Evolutionary conservation across 92 coral and sea anemone genomes (phyloP).

Genomic region (Isaurus tuberculatus): DNA sequence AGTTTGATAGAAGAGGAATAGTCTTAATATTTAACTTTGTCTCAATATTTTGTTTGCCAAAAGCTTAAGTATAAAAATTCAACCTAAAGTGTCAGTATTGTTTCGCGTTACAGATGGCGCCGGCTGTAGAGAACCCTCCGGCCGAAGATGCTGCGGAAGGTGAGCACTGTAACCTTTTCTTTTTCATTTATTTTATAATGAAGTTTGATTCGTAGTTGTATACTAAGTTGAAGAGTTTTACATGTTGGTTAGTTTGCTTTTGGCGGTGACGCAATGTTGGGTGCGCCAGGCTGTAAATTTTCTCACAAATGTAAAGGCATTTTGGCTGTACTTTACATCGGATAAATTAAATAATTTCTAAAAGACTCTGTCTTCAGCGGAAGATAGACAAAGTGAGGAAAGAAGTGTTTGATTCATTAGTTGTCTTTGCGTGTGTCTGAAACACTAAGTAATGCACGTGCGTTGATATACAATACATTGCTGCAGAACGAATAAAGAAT

Average conservation of each 20-base stretch:
- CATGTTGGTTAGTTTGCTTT: constrained; percentile 18
- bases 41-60: background rate
- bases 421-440: background rate
- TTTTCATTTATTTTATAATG: background rate
- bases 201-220: background rate
- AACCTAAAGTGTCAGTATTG: constrained; percentile 17
- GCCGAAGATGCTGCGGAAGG: constrained; percentile 81
- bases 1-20: background rate
- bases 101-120: constrained; percentile 84
- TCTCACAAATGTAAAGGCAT: background rate
- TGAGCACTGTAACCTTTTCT: background rate
- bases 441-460: background rate
- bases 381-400: no score
- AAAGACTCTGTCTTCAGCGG: background rate
- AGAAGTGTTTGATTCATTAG: background rate
- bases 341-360: background rate
- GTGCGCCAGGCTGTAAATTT: constrained; percentile 20
- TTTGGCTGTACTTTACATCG: background rate
- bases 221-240: constrained; percentile 6
- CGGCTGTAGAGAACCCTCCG: constrained; percentile 99
- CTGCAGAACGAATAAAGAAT: no score
- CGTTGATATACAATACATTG: no score
- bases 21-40: constrained; percentile 18
- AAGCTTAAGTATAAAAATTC: background rate
- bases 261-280: constrained; percentile 59